Evolutionary conservation across 2,113 vertebrate genomes (phyloP).

Genomic region (Tetrao urogallus): DNA sequence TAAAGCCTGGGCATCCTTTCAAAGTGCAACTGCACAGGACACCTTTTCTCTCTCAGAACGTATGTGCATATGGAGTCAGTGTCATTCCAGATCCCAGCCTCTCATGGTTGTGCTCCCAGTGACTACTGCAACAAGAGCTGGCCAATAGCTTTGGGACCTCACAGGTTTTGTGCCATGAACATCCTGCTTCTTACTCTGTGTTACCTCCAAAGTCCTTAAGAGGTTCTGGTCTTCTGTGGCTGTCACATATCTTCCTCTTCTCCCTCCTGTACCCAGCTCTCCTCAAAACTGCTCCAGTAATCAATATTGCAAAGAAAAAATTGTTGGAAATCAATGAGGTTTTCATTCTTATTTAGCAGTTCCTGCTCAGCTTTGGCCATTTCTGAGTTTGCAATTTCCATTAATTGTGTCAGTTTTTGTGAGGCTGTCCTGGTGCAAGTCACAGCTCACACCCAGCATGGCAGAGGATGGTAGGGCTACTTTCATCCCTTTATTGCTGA

Average conservation of each 20-base stretch:
- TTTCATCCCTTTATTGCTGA: neutral
- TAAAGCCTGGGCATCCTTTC: neutral
- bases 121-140: neutral
- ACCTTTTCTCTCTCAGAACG: neutral
- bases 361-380: neutral
- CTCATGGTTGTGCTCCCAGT: neutral
- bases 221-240: neutral
- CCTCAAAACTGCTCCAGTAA: constrained; percentile 69
- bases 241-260: constrained; percentile 60
- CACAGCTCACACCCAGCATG: neutral
- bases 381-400: constrained; percentile 9
- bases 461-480: neutral
- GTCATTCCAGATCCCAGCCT: neutral
- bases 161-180: neutral
- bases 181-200: neutral
- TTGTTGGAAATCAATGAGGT: constrained; percentile 56
- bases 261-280: constrained; percentile 76
- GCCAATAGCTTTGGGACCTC: neutral
- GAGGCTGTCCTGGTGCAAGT: neutral
- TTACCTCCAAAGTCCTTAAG: neutral
- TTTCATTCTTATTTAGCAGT: neutral
- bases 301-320: constrained; percentile 80
- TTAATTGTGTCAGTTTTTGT: constrained; percentile 32
- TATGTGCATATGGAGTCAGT: neutral
- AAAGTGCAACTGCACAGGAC: neutral